Conservation (phyloP, 2,888 invertebrate genomes). For the Pteria penguin region DNA sequence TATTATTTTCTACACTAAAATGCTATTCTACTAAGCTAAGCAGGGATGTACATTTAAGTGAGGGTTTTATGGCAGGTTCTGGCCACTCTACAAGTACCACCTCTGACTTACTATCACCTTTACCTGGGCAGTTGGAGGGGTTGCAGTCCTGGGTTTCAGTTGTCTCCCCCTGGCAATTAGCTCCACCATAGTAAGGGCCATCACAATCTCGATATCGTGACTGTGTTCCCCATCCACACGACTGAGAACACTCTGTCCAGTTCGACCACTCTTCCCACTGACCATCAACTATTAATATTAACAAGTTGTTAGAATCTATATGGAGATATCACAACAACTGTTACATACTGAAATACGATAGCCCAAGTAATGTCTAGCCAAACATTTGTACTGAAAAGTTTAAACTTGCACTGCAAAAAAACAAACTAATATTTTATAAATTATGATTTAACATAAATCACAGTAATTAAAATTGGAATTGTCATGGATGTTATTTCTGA, state of each 20-base stretch:
- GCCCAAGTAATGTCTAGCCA: neutral
- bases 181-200: conserved; percentile 67
- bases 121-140: conserved; percentile 71
- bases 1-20: too few species aligned
- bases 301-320: too few species aligned
- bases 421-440: neutral
- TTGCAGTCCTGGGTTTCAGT: conserved; percentile 64
- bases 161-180: conserved; percentile 60
- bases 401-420: neutral
- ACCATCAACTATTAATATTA: too few species aligned
- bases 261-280: conserved; percentile 56
- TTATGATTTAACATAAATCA: too few species aligned
- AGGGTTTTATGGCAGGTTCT: too few species aligned
- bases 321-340: too few species aligned
- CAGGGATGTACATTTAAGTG: too few species aligned
- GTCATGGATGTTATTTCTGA: too few species aligned
- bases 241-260: conserved; percentile 62
- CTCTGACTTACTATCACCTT: too few species aligned
- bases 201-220: conserved; percentile 61
- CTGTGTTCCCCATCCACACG: conserved; percentile 70
- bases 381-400: neutral
- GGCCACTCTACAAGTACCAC: too few species aligned
- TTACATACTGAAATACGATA: conserved; percentile 16
- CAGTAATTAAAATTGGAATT: too few species aligned
- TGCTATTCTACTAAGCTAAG: too few species aligned